These are phyloP conservation scores for Biston betularia DNA, from an alignment of 2,888 invertebrate genomes.

Conservation along the genomic window DNA sequence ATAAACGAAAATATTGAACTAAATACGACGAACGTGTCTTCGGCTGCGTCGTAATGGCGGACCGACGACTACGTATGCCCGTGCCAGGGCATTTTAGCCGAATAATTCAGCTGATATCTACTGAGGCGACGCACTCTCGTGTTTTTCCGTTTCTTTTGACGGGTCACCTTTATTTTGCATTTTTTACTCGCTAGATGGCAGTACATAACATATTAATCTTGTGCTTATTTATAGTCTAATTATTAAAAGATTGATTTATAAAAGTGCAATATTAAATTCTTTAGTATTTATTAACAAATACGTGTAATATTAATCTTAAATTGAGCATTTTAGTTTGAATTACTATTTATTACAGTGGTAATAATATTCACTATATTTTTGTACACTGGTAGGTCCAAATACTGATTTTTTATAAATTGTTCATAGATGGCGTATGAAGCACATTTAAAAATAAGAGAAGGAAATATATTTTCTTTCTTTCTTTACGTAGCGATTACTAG, in stretches of 20 bases:
- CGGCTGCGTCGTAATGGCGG: conserved; percentile 87
- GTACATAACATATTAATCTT: neutral
- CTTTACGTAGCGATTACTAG: conserved; percentile 4
- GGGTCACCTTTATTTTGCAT: conserved; percentile 63
- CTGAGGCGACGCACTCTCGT: conserved; percentile 85
- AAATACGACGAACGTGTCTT: conserved; percentile 87
- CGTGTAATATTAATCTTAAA: neutral
- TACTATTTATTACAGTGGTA: conserved; percentile 28
- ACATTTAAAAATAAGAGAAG: neutral
- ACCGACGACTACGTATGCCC: conserved; percentile 87
- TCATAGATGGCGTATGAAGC: conserved; percentile 50
- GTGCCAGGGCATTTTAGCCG: conserved; percentile 87
- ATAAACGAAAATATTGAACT: conserved; percentile 88
- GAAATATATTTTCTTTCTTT: conserved; percentile 4
- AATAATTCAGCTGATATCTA: conserved; percentile 87
- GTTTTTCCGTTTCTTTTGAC: conserved; percentile 87
- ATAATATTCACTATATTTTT: conserved; percentile 19
- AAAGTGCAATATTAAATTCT: neutral
- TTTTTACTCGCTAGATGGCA: conserved; percentile 65
- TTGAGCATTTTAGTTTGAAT: neutral
- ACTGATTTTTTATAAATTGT: neutral
- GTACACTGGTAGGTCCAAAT: conserved; percentile 28
- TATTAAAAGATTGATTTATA: neutral
- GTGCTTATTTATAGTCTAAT: neutral
- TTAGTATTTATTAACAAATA: neutral